Percentiles rank a stretch among this genome's conserved stretches.
Conservation (phyloP, 2,797 vertebrate species). For the Gorsachius magnificus region DNA sequence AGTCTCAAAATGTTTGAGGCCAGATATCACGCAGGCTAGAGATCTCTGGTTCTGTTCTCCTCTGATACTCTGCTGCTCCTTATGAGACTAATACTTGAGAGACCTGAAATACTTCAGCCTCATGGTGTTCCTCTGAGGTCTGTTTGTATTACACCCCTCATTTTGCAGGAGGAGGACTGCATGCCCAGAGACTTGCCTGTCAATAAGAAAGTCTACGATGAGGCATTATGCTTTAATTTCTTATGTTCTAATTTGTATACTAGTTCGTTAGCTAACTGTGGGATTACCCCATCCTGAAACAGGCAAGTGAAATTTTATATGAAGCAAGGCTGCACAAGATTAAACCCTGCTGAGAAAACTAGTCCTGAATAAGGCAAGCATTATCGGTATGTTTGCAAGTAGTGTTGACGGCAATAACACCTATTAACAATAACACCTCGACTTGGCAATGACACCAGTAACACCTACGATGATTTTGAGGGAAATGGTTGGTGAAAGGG, state of each 20-base stretch:
- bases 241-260: not conserved
- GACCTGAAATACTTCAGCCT: not conserved
- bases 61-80: not conserved
- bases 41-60: not conserved
- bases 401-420: not conserved
- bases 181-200: not conserved
- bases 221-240: not conserved
- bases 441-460: not conserved
- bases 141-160: not conserved
- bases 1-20: not conserved
- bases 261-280: not conserved
- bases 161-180: not conserved
- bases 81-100: not conserved
- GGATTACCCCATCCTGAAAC: not conserved
- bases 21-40: not conserved
- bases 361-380: not conserved
- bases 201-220: not conserved
- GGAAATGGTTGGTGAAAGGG: not conserved
- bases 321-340: not conserved
- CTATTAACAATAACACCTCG: not conserved
- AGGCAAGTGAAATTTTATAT: not conserved
- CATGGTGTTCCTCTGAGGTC: not conserved
- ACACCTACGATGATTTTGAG: not conserved
- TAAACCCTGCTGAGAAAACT: not conserved
- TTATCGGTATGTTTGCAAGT: not conserved